phyloP scores from a whole-genome alignment of 1,140 invertebrate genomes.

The Conus betulinus region DNA sequence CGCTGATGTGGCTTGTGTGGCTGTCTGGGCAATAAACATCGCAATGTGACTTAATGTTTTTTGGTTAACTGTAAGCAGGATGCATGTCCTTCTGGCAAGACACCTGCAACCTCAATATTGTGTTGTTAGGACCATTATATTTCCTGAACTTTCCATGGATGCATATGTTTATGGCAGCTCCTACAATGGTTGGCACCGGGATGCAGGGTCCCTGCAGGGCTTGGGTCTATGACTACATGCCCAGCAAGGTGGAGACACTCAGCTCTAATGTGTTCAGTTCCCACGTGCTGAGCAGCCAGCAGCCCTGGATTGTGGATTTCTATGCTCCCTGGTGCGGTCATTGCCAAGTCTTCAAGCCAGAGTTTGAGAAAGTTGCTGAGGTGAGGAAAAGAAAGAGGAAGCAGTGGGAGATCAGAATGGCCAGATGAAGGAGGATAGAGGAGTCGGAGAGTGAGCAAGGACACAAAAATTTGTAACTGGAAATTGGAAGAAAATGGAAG shows the following conservation, averaged over 20 bases:
- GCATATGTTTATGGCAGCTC: constrained; percentile 74
- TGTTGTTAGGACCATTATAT: not conserved
- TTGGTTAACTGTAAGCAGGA: too few species aligned
- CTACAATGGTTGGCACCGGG: constrained; percentile 81
- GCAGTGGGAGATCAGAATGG: not conserved
- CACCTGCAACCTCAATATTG: too few species aligned
- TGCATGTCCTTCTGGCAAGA: too few species aligned
- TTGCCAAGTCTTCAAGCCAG: constrained; percentile 83
- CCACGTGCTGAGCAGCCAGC: constrained; percentile 74
- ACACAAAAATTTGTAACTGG: too few species aligned
- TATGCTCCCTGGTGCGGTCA: constrained; percentile 87
- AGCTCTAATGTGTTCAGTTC: constrained; percentile 59
- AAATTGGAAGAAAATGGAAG: too few species aligned
- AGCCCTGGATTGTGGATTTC: constrained; percentile 84
- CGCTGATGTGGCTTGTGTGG: too few species aligned
- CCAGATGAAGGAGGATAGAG: too few species aligned
- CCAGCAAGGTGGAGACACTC: constrained; percentile 73
- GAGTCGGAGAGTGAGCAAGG: too few species aligned
- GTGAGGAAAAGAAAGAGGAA: constrained; percentile 73
- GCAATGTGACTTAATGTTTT: too few species aligned
- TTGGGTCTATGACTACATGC: constrained; percentile 81
- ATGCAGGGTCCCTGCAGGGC: constrained; percentile 79
- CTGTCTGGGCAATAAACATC: too few species aligned
- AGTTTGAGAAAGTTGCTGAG: constrained; percentile 82
- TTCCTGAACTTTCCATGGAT: not conserved